These are phyloP conservation scores for Sesamia inferens DNA, from an alignment of 2,888 invertebrate species.

Conservation along the genomic window DNA sequence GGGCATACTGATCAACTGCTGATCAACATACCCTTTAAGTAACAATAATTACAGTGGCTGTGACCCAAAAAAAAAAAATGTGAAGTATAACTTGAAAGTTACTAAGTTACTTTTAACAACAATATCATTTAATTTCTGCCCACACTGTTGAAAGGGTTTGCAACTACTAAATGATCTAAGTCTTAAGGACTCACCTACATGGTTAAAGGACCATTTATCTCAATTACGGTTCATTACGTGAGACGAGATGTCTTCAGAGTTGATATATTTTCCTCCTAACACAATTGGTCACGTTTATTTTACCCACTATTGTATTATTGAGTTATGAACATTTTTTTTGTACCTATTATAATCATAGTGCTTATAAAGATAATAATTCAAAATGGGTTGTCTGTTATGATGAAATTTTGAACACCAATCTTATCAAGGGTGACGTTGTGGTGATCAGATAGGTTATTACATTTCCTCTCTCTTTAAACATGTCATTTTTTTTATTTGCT, in stretches of 20 bases:
- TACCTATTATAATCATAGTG: background rate
- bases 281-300: conserved; percentile 11
- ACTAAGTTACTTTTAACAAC: background rate
- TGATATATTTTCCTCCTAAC: conserved; percentile 40
- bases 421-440: background rate
- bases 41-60: too few species aligned
- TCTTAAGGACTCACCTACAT: conserved; percentile 27
- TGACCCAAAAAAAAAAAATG: too few species aligned
- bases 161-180: conserved; percentile 20
- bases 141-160: conserved; percentile 15
- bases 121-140: background rate
- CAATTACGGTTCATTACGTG: conserved; percentile 54
- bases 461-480: too few species aligned
- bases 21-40: too few species aligned
- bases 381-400: background rate
- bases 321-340: background rate
- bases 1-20: too few species aligned
- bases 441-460: background rate
- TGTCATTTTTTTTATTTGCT: too few species aligned
- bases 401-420: background rate
- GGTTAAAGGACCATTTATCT: conserved; percentile 44
- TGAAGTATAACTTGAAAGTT: background rate
- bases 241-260: conserved; percentile 34
- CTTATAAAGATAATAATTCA: background rate
- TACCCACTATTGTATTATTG: background rate